A percentile compares a stretch with the other conserved stretches of the same genome.
phyloP scores from a whole-genome alignment of 1,140 invertebrate genomes.

The Littorina saxatilis region DNA sequence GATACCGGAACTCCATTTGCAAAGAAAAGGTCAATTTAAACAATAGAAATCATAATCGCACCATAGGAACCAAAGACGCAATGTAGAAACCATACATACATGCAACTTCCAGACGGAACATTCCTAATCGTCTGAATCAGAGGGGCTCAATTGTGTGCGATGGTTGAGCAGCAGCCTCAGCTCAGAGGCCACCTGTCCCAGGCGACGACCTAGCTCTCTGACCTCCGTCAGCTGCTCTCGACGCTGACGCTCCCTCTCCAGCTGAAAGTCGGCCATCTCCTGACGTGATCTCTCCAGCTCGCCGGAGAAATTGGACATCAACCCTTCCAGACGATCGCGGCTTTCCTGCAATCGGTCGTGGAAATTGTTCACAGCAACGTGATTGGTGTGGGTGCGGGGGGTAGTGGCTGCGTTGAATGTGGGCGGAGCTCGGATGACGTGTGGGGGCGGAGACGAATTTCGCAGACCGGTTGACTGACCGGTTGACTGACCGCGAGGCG shows the following conservation, averaged over 20 bases:
- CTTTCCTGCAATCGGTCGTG: constrained; percentile 64
- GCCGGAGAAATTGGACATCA: constrained; percentile 62
- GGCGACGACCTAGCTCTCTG: constrained; percentile 61
- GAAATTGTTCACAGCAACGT: constrained; percentile 44
- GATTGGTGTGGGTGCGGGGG: neutral
- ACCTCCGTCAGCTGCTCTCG: constrained; percentile 68
- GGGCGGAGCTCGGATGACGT: constrained; percentile 12
- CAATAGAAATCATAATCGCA: no score
- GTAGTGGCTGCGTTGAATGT: constrained; percentile 18
- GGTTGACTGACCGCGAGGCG: neutral
- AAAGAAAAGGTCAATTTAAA: no score
- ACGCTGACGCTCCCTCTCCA: constrained; percentile 61
- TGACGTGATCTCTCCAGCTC: constrained; percentile 63
- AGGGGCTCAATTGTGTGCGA: constrained; percentile 48
- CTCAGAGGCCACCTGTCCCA: constrained; percentile 67
- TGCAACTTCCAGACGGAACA: no score
- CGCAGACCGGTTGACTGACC: neutral
- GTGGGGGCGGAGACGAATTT: neutral
- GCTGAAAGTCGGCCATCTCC: constrained; percentile 61
- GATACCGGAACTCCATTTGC: no score
- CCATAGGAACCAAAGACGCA: no score
- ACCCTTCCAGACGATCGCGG: constrained; percentile 56
- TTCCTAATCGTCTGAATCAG: constrained; percentile 21
- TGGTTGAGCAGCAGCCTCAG: constrained; percentile 60
- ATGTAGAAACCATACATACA: no score